Evolutionary conservation across 1,140 invertebrate genomes (phyloP), one percentile per base, ranked within the genome.

Genomic region (Drosophila nikananu): DNA sequence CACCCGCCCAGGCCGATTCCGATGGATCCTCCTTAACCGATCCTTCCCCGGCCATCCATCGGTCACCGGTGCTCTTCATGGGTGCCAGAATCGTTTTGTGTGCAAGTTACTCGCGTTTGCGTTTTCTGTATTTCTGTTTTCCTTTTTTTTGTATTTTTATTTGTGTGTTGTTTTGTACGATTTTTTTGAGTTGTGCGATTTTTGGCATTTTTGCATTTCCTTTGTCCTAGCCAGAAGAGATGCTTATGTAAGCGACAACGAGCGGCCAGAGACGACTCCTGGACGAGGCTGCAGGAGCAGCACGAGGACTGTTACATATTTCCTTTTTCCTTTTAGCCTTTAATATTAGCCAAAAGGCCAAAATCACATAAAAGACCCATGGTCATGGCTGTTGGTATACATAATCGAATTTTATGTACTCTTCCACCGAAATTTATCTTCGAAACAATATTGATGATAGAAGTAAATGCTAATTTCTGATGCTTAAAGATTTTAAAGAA

Each of bases 61-160:
- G 48, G 63, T 63, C 70, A 73, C 27, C 73, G 60, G 72, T 81
- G 60, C 60, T 90, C 79, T 83, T 86, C 82, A 82, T 86, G 86
- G 86, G 86, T 90, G 86, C 86, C 86, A 90, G 86, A 90, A 90
- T 90, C 86, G 86, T 90, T 90, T 90, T 89, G 86, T 87, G 86
- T 81, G 59, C 65, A 78, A 86, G 80, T 81, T 63, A 78, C 65
- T 79, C 67, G 59, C 73, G 21, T 61, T 81, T 59, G 82, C 51
- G 62, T 87, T 81, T 62, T 79, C 54, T 72, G 66, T 58, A 19
- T 58, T 67, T 79, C 41, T 55, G 15, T 71, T 71, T 32, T 1
- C 6, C 15, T 55, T 42, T 57, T 71, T 66, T 48, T 27, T 37
- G 60, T 77, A 27, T 63, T 48, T 57, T 30, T 17, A 7, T 12